A percentile compares a stretch with the other conserved stretches of the same genome.
These are phyloP conservation scores for Lithosia quadra DNA, from an alignment of 2,888 invertebrate species.

Conservation along the genomic window DNA sequence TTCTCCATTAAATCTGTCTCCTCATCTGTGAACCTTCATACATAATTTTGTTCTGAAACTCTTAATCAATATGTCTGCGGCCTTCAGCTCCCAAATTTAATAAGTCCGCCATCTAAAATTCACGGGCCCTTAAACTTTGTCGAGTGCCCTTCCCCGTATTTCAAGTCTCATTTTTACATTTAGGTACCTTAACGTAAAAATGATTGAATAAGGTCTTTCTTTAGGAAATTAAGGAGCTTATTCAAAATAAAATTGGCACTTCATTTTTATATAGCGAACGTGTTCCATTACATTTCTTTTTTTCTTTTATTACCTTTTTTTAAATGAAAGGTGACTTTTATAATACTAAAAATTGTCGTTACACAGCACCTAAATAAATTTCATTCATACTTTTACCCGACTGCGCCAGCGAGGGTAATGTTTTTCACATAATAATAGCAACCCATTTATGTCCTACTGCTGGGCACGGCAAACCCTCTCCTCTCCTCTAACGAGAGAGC, in stretches of 20 bases:
- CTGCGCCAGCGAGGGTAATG: too few species aligned
- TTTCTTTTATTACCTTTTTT: background rate
- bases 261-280: background rate
- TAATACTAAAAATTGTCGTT: background rate
- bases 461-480: too few species aligned
- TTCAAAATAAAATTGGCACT: conserved; percentile 4
- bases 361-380: too few species aligned
- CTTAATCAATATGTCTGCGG: conserved; percentile 14
- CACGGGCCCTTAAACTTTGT: conserved; percentile 23
- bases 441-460: too few species aligned
- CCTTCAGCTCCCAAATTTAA: conserved; percentile 27
- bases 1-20: too few species aligned
- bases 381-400: too few species aligned
- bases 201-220: conserved; percentile 2
- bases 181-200: background rate
- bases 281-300: background rate
- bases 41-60: background rate
- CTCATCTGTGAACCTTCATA: background rate
- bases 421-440: too few species aligned
- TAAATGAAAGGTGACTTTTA: too few species aligned
- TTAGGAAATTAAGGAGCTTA: conserved; percentile 1
- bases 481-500: too few species aligned
- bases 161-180: background rate
- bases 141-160: conserved; percentile 15
- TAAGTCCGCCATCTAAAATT: conserved; percentile 40